Percentiles rank a stretch among this genome's conserved stretches.
Evolutionary conservation across 2,888 invertebrate genomes (phyloP).

Genomic region (Tillus elongatus): DNA sequence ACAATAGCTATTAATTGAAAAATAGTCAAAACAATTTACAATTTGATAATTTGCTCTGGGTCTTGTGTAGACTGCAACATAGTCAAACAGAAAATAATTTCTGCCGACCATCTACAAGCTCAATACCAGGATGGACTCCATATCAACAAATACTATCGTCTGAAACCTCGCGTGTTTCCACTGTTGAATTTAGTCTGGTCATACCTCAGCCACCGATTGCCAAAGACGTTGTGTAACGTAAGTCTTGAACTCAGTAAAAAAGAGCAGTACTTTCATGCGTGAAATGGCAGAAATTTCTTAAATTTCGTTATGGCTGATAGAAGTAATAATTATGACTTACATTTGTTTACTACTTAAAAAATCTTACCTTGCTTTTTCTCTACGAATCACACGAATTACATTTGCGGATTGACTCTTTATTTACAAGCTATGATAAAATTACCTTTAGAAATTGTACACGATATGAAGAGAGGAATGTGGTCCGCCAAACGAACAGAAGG

Average conservation of each 20-base stretch:
- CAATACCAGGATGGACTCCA: constrained; percentile 20
- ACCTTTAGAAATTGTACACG: constrained; percentile 17
- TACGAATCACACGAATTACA: constrained; percentile 18
- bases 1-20: constrained; percentile 15
- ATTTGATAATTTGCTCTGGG: constrained; percentile 18
- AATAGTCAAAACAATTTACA: constrained; percentile 15
- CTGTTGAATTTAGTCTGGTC: constrained; percentile 23
- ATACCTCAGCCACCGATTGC: too few relatives aligned
- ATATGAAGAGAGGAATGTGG: constrained; percentile 22
- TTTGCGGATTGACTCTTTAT: constrained; percentile 8
- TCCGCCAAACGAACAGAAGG: constrained; percentile 21
- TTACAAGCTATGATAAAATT: constrained; percentile 15
- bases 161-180: constrained; percentile 20
- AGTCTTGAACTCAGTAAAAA: constrained; percentile 18
- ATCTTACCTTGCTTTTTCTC: constrained; percentile 20
- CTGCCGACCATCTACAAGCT: constrained; percentile 20
- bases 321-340: constrained; percentile 18
- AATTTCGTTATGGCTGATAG: constrained; percentile 21
- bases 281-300: constrained; percentile 23
- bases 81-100: constrained; percentile 15
- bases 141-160: constrained; percentile 24
- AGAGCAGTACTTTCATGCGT: constrained; percentile 20
- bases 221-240: constrained; percentile 21
- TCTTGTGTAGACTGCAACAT: constrained; percentile 21
- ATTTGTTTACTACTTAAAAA: constrained; percentile 19